A percentile compares a stretch with the other conserved stretches of the same genome.
Conservation (phyloP, 2,113 vertebrate genomes). For the Acanthisitta chloris region DNA sequence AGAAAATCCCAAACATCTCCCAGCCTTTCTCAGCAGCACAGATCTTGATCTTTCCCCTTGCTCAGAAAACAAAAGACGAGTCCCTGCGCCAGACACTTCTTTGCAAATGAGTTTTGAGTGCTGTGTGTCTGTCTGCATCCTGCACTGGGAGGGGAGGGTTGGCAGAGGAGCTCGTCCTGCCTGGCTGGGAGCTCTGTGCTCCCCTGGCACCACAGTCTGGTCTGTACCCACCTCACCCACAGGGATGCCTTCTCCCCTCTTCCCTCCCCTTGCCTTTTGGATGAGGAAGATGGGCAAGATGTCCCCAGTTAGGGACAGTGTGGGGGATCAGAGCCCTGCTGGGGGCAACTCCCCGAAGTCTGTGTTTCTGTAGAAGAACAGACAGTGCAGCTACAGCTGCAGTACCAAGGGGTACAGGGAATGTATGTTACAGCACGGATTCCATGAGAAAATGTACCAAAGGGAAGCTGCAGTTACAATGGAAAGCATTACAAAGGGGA, state of each 20-base stretch:
- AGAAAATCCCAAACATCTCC: not conserved
- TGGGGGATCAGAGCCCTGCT: not conserved
- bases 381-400: not conserved
- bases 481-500: not conserved
- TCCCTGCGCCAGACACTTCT: not conserved
- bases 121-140: rapidly evolving
- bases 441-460: not conserved
- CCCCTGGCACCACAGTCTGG: rapidly evolving
- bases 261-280: not conserved
- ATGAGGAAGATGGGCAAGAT: not conserved
- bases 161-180: rapidly evolving
- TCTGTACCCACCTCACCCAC: rapidly evolving
- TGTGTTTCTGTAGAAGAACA: not conserved
- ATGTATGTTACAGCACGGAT: not conserved
- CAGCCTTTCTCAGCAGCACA: not conserved
- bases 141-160: rapidly evolving
- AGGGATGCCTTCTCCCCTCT: not conserved
- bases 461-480: not conserved
- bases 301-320: not conserved
- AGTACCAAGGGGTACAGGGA: not conserved
- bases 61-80: not conserved
- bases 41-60: not conserved
- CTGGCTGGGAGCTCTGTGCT: not conserved
- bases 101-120: not conserved
- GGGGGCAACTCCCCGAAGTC: not conserved